phyloP scores from a whole-genome alignment of 2,113 vertebrate genomes.

The Ifrita kowaldi region DNA sequence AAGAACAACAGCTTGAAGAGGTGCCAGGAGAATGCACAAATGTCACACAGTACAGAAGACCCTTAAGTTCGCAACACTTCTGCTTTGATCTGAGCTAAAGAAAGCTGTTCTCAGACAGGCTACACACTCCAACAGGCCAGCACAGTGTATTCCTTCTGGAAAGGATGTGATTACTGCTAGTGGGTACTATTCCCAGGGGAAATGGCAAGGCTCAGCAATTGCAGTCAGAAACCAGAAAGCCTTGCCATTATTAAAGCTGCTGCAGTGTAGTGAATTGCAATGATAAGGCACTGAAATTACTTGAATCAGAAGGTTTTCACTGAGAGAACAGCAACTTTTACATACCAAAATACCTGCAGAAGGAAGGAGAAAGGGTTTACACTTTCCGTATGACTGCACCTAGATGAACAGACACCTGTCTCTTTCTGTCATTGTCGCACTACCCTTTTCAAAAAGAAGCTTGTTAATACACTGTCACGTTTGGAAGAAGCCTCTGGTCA shows the following conservation, averaged over 20 bases:
- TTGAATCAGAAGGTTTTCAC: neutral
- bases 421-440: neutral
- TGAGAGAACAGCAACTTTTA: neutral
- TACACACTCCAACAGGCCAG: neutral
- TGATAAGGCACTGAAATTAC: neutral
- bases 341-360: neutral
- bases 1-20: neutral
- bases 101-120: neutral
- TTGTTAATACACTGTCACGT: neutral
- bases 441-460: neutral
- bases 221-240: neutral
- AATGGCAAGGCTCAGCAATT: neutral
- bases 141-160: neutral
- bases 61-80: neutral
- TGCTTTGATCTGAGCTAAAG: neutral
- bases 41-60: neutral
- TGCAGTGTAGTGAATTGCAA: neutral
- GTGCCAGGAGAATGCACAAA: neutral
- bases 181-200: neutral
- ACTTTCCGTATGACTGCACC: neutral
- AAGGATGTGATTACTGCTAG: neutral
- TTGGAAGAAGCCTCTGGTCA: neutral
- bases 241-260: neutral
- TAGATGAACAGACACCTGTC: neutral
- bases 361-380: neutral